These are phyloP conservation scores for Parazoanthus darwini DNA, from an alignment of 92 coral and sea anemone species.

Conservation along the genomic window DNA sequence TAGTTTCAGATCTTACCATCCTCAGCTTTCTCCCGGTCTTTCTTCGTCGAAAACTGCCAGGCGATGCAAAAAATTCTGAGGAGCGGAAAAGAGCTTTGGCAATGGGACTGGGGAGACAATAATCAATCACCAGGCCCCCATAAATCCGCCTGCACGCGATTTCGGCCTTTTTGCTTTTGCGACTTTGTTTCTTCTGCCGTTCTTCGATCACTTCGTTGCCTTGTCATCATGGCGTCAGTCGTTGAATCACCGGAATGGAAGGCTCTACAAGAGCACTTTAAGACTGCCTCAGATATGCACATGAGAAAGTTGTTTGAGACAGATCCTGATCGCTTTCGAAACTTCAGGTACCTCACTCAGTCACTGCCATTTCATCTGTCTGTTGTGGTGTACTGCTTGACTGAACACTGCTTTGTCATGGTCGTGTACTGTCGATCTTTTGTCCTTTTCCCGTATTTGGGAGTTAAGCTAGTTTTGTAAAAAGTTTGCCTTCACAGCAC, in stretches of 20 bases:
- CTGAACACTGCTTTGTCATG: neutral
- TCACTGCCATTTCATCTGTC: too few relatives aligned
- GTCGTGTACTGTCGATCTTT: neutral
- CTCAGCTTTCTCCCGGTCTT: neutral
- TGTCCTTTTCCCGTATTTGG: neutral
- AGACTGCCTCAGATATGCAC: conserved; percentile 66
- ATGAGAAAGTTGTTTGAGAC: conserved; percentile 86
- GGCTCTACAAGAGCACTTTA: conserved; percentile 74
- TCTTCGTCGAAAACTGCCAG: neutral
- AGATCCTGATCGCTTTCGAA: conserved; percentile 78
- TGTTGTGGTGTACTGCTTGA: neutral
- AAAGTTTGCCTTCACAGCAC: neutral
- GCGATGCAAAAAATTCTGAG: neutral
- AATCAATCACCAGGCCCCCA: too few relatives aligned
- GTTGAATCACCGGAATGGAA: conserved; percentile 57
- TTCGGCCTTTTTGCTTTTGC: too few relatives aligned
- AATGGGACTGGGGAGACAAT: neutral
- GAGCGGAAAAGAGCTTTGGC: neutral
- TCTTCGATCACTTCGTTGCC: neutral
- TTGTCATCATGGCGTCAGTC: conserved; percentile 50
- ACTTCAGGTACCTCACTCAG: conserved; percentile 87
- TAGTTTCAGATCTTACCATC: neutral
- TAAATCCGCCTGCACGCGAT: too few relatives aligned
- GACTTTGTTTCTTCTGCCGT: too few relatives aligned
- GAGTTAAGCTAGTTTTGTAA: neutral